Base-by-base conservation (phyloP, 2,888 invertebrate species). In the Caenorhabditis zanzibari region DNA sequence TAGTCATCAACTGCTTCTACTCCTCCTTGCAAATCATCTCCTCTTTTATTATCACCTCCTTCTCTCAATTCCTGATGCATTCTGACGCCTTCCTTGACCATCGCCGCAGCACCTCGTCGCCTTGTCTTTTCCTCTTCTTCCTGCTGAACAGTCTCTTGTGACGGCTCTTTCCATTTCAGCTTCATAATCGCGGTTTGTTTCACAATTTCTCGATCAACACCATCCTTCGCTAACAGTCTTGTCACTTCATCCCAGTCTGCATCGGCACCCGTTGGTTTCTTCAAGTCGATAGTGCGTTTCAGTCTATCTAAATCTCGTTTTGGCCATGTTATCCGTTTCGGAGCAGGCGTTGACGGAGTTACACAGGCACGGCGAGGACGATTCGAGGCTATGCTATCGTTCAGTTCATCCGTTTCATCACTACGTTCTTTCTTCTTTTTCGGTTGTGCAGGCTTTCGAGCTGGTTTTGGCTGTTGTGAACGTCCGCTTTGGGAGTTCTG, bases 211-310 rank as follows among this genome's bases (percentile, higher is more conserved):
- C 35, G 2, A 14, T 64, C 66, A 19, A 66, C 59, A 1, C 76
- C 82, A 16, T 64, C 66, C 26, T 82, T 82, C n/a, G 71, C 76
- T 41, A 82, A 19, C 10, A 82, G 28, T 22, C 82, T 19, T 7
- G 66, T n/a, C 0, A 82, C 76, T 59, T 82, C 76, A n/a, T 16
- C 35, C 82, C 82, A 82, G 19, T 76, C 76, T 3, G 38, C 49
- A 9, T 64, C 47, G 7, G 24, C 28, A 0, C 32, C 68, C 7
- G 76, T 28, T 16, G 82, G 82, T 24, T 82, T 82, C 35, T 76
- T 82, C 59, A 76, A 9, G 7, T 66, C 72, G 26, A 82, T 76
- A 3, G 75, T 41, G 9, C 44, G 71, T 49, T 47, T 71, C 72
- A 82, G 22, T 49, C 64, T 54, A 56, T 81, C 81, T 12, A 81